Conservation (phyloP, 2,888 invertebrate genomes). For the Chouioia cunea region DNA sequence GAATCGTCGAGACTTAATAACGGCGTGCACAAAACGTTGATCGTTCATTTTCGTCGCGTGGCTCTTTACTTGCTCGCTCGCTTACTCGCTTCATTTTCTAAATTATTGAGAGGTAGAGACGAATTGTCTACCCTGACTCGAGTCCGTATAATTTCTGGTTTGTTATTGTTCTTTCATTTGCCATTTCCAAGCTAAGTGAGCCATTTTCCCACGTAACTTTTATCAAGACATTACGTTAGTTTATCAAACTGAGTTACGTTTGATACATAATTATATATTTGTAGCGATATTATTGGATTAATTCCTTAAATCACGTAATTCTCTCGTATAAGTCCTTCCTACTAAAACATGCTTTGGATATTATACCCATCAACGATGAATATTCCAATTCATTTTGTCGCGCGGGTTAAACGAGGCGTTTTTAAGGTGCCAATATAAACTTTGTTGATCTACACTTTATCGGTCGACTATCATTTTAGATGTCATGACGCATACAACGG, state of each 20-base stretch:
- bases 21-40: constrained; percentile 1
- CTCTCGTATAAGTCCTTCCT: too few species aligned
- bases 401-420: not conserved
- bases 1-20: not conserved
- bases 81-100: constrained; percentile 1
- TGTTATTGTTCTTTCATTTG: not conserved
- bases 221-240: too few species aligned
- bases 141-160: not conserved
- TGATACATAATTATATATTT: too few species aligned
- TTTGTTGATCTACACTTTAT: not conserved
- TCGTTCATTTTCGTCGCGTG: not conserved
- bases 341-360: too few species aligned
- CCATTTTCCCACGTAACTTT: too few species aligned
- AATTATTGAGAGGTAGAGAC: constrained; percentile 2
- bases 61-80: not conserved
- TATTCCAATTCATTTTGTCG: not conserved
- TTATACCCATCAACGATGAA: too few species aligned
- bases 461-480: too few species aligned
- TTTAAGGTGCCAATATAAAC: not conserved
- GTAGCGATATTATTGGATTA: too few species aligned
- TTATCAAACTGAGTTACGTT: too few species aligned
- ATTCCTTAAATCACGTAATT: too few species aligned
- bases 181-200: too few species aligned
- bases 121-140: not conserved
- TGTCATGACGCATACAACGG: too few species aligned